Base-by-base conservation (phyloP, 1,140 invertebrate species). In the Campodea augens region DNA sequence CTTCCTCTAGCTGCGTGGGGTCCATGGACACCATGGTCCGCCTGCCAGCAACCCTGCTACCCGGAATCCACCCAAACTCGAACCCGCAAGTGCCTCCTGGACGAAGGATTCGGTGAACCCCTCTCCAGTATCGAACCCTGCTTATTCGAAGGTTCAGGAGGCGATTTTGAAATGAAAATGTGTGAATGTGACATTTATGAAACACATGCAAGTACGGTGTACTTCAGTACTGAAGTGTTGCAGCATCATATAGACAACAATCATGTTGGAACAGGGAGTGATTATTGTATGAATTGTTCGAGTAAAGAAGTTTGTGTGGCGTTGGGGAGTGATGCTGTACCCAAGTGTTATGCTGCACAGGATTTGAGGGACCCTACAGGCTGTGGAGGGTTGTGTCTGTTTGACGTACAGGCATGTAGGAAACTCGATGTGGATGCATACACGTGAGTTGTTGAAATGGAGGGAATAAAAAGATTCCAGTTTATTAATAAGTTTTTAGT, bases 221-320 rank as follows among this genome's bases (percentile, higher is more conserved):
- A 21, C 68, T 66, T 46, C 41, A 57, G n/a, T 49, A 57, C 43
- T 68, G 55, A 7, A 66, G n/a, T 43, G 21, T 21, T 15, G 19
- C 19, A 19, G 22, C 19, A 44, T 15, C 15, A 43, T 22, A 19
- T 21, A 7, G 23, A 19, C 41, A 3, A 27, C 29, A 15, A 22
- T 21, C 38, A 15, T 41, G n/a, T 29, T 46, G 45, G 54, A 47
- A 23, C 50, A 51, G 10, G 40, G 48, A 7, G 55, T 55, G 37
- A 47, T 54, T 43, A 45, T 49, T n/a, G 60, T 58, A 43, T 38
- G 46, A 19, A 39, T 48, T 5, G 50, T 47, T 4, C 54, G n/a
- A n/a, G n/a, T n/a, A n/a, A n/a, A n/a, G n/a, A 79, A 60, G 70
- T 79, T 21, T 80, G 78, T 59, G 71, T 80, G 49, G 68, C 75